Evolutionary conservation across 2,888 invertebrate genomes (phyloP), one percentile per base, ranked within the genome.

Genomic region (Trachelus iudaicus): DNA sequence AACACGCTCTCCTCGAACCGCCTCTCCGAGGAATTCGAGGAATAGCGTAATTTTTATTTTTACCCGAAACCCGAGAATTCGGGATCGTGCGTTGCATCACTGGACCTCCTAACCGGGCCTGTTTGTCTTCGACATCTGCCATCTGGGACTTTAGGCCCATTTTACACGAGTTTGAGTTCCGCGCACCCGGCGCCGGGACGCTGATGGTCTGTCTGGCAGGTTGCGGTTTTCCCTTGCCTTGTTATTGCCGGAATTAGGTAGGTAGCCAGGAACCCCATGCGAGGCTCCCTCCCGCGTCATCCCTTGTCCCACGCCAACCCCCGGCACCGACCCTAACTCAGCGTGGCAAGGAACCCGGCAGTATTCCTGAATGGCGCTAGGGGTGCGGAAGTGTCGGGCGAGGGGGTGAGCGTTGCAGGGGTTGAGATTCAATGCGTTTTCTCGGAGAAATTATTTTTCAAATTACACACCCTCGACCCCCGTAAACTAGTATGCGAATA

Each of bases 211-310:
- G 84, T 82, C 85, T 78, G 37, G 75, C 34, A 69, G 78, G 73
- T 81, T 80, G 84, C 75, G 83, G 84, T 83, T 82, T 84, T 80
- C 56, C 56, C 56, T 56, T 56, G 83, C 83, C 85, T 85, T 85
- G 84, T 85, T 85, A 85, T 85, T 84, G 81, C 75, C 82, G 82
- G 83, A 86, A 85, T 85, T 83, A 83, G 81, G 40, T 37, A 71
- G 37, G 73, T 40, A 73, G 69, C 35, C 40, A 23, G 30, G 73
- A 69, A 31, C 34, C n/a, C 35, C 9, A 0, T 56, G 2, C 23
- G 23, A 56, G 6, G 6, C 23, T 15, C 37, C 11, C 3, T 37
- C 37, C 33, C 33, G 33, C 33, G 3, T 33, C 33, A 33, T 40
- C 40, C 40, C 15, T 40, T 40, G 15, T 40, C 15, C 23, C 56